phyloP scores from a whole-genome alignment of 2,113 vertebrate genomes.

The Corythornis vintsioides region DNA sequence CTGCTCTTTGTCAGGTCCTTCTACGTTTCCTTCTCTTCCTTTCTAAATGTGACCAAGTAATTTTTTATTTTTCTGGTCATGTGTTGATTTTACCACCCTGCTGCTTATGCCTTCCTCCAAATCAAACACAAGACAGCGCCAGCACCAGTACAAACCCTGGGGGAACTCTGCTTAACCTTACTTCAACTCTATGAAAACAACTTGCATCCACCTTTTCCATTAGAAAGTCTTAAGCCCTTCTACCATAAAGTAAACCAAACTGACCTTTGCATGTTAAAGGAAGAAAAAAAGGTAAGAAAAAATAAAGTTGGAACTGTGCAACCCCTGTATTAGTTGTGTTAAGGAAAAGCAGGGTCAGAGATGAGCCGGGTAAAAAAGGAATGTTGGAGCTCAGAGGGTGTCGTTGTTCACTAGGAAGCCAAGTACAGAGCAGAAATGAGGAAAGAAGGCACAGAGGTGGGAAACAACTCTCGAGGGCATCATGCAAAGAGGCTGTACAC shows the following conservation, averaged over 20 bases:
- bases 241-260: slow-evolving; percentile 18
- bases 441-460: not conserved
- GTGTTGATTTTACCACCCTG: slow-evolving; percentile 38
- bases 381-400: not conserved
- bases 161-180: slow-evolving; percentile 1
- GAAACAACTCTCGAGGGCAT: not conserved
- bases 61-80: not conserved
- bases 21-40: not conserved
- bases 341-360: not conserved
- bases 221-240: not conserved
- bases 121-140: slow-evolving; percentile 18
- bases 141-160: slow-evolving; percentile 2
- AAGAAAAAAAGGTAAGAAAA: not conserved
- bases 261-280: not conserved
- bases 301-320: not conserved
- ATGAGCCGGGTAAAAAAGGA: not conserved
- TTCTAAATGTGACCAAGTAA: not conserved
- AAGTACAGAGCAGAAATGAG: not conserved
- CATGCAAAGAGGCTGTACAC: rapidly evolving
- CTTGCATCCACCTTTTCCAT: slow-evolving; percentile 10
- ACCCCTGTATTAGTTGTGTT: not conserved
- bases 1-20: not conserved
- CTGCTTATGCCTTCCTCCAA: not conserved
- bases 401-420: not conserved
- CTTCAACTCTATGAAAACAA: slow-evolving; percentile 30